These are phyloP conservation scores for Macquaria australasica DNA, from an alignment of 2,113 vertebrate genomes.

Conservation along the genomic window DNA sequence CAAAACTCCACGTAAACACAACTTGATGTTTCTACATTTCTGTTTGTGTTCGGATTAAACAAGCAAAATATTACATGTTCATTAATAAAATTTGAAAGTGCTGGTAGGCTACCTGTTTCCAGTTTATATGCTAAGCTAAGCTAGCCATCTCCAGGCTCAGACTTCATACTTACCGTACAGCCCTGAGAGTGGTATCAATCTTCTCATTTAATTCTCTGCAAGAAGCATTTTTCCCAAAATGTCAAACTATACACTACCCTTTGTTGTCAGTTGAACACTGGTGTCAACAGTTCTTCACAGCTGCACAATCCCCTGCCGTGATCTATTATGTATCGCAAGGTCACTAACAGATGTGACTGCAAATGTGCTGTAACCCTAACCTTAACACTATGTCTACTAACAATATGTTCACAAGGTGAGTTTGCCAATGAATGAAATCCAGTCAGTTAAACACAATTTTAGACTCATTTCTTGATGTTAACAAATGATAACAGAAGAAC, in stretches of 20 bases:
- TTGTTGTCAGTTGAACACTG: background rate
- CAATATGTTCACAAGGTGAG: background rate
- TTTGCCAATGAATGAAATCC: background rate
- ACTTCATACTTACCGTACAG: background rate
- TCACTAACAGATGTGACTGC: background rate
- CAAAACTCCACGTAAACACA: no score
- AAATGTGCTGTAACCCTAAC: background rate
- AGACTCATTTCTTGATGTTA: background rate
- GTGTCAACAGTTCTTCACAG: slow-evolving; percentile 4
- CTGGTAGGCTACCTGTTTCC: background rate
- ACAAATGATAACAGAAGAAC: background rate
- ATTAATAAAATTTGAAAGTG: background rate
- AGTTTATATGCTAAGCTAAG: background rate
- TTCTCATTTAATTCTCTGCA: background rate
- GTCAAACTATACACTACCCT: background rate
- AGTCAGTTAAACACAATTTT: background rate
- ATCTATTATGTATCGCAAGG: background rate
- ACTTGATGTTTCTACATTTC: no score
- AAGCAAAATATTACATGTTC: background rate
- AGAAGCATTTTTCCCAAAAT: background rate
- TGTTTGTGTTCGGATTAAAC: no score
- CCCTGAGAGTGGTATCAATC: background rate
- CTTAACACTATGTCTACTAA: background rate
- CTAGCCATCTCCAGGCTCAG: background rate
- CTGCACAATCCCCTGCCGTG: background rate